Conservation (phyloP, 2,888 invertebrate genomes). For the Eupithecia pulchellata region DNA sequence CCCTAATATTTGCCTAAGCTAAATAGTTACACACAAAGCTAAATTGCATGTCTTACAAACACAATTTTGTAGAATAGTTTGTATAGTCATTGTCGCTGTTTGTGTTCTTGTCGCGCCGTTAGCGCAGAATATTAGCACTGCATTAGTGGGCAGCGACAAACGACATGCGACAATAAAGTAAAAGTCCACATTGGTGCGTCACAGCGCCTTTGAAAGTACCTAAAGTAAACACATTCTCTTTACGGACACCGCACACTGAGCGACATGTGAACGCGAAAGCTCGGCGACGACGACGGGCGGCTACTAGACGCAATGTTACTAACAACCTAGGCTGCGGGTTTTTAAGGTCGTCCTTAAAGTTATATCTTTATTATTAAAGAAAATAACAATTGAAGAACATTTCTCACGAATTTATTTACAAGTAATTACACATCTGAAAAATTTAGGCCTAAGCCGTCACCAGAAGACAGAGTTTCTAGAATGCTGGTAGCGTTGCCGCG, state of each 20-base stretch:
- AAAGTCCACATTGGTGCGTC: conserved; percentile 7
- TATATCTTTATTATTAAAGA: too few species aligned
- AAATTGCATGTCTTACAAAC: not conserved
- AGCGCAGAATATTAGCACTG: not conserved
- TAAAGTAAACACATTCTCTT: not conserved
- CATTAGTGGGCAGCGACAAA: not conserved
- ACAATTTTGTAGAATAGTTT: not conserved
- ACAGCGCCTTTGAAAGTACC: not conserved
- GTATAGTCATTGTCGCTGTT: not conserved
- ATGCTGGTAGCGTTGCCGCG: too few species aligned
- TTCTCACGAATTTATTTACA: too few species aligned
- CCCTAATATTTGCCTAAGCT: not conserved
- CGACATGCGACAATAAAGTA: not conserved
- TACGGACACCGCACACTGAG: not conserved
- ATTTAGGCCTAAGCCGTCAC: too few species aligned
- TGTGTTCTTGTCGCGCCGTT: not conserved
- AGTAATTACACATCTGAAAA: too few species aligned
- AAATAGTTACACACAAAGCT: not conserved
- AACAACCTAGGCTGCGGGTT: not conserved
- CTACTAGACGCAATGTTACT: not conserved
- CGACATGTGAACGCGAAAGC: not conserved
- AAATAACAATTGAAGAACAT: too few species aligned
- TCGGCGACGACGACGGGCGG: not conserved
- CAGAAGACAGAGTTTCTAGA: too few species aligned
- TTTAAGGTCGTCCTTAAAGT: too few species aligned